Evolutionary conservation across 2,888 invertebrate genomes (phyloP), one percentile per base, ranked within the genome.

Genomic region (Sphecodes monilicornis): DNA sequence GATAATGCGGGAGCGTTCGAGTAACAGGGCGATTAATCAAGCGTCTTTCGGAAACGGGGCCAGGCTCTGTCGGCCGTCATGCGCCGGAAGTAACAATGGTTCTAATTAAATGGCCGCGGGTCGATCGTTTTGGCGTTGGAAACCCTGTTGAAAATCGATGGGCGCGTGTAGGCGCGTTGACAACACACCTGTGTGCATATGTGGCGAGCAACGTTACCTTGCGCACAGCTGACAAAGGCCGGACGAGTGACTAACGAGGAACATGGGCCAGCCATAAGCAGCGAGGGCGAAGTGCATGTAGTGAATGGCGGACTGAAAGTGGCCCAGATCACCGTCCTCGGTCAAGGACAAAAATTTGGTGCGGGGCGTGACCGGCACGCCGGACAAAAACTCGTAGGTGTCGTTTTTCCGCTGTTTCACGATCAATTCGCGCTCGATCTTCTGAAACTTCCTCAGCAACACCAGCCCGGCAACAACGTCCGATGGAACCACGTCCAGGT

Each of bases 191-290:
- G 26, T 57, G 26, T 26, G 26, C 26, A 26, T 13, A 26, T n/a
- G 10, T 22, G 50, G 50, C 50, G 50, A 3, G 22, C n/a, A 50
- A 8, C n/a, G 80, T 91, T 91, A 94, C 94, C 97, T 96, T 50
- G 97, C 96, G 93, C 97, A 96, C 72, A 98, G 95, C 92, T 96
- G 96, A 94, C 97, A 98, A 85, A 97, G 95, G 82, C 97, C 97
- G 72, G 96, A 96, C 60, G 97, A 96, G 93, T 97, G 96, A 86
- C 97, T 97, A 95, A 97, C 96, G 90, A 98, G 96, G 93, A 97
- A 98, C 95, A 98, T 97, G 71, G 98, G 98, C 98, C 98, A 98
- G 74, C 98, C 98, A 94, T 98, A 98, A 76, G 98, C 98, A 57
- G 97, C 97, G 82, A 98, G 96, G 64, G 98, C 98, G 94, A 97